Percentiles rank a stretch among this genome's conserved stretches.
phyloP scores from a whole-genome alignment of 2,888 invertebrate genomes.

The Hydriomena furcata region DNA sequence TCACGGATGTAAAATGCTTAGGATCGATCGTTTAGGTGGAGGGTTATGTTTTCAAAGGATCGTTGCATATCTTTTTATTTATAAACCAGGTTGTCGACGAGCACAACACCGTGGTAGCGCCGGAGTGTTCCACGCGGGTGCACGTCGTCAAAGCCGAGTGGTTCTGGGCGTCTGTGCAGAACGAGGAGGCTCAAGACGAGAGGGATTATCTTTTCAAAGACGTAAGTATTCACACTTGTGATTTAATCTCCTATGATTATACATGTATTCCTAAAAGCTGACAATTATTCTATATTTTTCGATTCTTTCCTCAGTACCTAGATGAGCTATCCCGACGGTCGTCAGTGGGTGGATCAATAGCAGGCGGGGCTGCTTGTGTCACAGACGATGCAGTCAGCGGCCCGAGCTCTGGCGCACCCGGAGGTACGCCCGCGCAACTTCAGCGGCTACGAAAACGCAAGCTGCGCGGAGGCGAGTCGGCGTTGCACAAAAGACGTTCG shows the following conservation, averaged over 20 bases:
- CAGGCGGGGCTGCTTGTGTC: constrained; percentile 34
- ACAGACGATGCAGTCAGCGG: constrained; percentile 38
- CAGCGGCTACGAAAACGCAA: constrained; percentile 90
- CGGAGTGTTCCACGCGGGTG: constrained; percentile 88
- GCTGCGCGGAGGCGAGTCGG: constrained; percentile 83
- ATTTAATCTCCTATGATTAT: not conserved
- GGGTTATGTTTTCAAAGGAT: constrained; percentile 19
- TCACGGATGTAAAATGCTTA: constrained; percentile 36
- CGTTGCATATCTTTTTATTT: constrained; percentile 13
- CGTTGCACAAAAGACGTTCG: constrained; percentile 90
- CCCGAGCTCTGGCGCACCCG: constrained; percentile 39
- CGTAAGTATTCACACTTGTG: constrained; percentile 80
- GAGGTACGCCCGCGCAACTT: constrained; percentile 67
- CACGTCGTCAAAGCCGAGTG: constrained; percentile 96
- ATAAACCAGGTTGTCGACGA: constrained; percentile 91
- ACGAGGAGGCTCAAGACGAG: constrained; percentile 96
- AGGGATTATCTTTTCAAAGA: constrained; percentile 94
- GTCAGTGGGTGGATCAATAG: constrained; percentile 63
- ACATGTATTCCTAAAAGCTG: too few relatives aligned
- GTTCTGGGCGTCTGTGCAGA: constrained; percentile 99
- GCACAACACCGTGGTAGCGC: constrained; percentile 87
- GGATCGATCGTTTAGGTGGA: constrained; percentile 32
- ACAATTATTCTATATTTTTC: not conserved
- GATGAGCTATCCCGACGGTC: constrained; percentile 78
- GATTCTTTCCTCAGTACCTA: constrained; percentile 56